phyloP scores from a whole-genome alignment of 2,888 invertebrate genomes.

The Napeogenes sylphis region DNA sequence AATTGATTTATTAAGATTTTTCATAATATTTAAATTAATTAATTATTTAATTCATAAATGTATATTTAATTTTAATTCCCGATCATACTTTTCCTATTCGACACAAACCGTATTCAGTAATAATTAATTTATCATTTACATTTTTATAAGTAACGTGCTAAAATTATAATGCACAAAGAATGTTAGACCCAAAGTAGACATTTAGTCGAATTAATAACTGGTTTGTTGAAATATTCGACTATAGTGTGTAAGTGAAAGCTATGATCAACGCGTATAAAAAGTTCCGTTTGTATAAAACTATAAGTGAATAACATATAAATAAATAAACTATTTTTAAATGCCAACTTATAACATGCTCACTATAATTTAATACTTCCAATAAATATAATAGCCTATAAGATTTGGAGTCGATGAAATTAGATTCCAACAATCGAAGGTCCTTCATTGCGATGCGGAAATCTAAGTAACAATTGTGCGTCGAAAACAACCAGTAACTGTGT shows the following conservation, averaged over 20 bases:
- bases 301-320: background rate
- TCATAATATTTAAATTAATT: background rate
- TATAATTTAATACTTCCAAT: background rate
- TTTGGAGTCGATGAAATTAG: constrained; percentile 21
- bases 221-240: constrained; percentile 69
- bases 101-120: too few relatives aligned
- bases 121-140: too few relatives aligned
- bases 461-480: constrained; percentile 1
- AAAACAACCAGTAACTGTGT: background rate
- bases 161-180: constrained; percentile 15
- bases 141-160: constrained; percentile 3
- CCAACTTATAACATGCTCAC: background rate
- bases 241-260: constrained; percentile 75
- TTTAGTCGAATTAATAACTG: constrained; percentile 47
- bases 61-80: too few relatives aligned
- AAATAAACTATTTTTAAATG: background rate
- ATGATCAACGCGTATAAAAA: constrained; percentile 61
- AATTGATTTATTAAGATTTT: background rate
- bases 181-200: constrained; percentile 22
- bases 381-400: constrained; percentile 13
- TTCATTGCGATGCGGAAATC: constrained; percentile 43
- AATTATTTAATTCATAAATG: background rate
- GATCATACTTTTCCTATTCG: too few relatives aligned
- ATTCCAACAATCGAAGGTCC: constrained; percentile 50
- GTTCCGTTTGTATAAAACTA: constrained; percentile 55